phyloP scores from a whole-genome alignment of 2,113 vertebrate species.

The Cairina moschata region DNA sequence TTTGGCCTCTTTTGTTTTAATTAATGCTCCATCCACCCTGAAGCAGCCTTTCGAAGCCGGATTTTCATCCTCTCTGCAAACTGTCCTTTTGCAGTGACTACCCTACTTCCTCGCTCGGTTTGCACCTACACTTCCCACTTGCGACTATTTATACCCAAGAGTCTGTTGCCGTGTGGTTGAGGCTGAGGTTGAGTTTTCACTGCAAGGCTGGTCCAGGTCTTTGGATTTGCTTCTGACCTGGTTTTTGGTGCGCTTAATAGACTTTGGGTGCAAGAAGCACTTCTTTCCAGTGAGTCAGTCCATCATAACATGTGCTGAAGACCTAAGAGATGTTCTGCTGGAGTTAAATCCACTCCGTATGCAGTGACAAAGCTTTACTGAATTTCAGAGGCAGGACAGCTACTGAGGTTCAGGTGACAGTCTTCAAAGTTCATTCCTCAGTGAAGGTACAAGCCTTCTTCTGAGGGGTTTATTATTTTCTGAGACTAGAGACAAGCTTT shows the following conservation, averaged over 20 bases:
- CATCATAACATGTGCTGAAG: rapidly evolving
- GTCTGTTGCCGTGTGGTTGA: background rate
- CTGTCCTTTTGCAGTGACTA: background rate
- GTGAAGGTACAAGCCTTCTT: background rate
- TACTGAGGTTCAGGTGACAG: background rate
- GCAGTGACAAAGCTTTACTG: background rate
- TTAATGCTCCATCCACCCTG: background rate
- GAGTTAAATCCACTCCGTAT: background rate
- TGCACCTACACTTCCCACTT: background rate
- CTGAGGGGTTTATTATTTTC: background rate
- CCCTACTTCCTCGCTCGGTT: background rate
- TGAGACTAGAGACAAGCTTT: background rate
- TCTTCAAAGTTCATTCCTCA: background rate
- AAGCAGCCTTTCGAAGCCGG: background rate
- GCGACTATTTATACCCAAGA: background rate
- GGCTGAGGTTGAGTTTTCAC: background rate
- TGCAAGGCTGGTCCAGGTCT: background rate
- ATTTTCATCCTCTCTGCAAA: background rate
- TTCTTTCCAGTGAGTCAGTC: rapidly evolving
- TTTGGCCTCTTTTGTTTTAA: background rate
- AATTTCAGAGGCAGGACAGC: background rate
- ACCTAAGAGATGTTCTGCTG: background rate
- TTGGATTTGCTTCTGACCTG: background rate
- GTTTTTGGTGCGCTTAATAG: background rate
- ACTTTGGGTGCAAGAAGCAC: rapidly evolving